These are phyloP conservation scores for Anadara kagoshimensis DNA, from an alignment of 1,140 invertebrate genomes.

Conservation along the genomic window DNA sequence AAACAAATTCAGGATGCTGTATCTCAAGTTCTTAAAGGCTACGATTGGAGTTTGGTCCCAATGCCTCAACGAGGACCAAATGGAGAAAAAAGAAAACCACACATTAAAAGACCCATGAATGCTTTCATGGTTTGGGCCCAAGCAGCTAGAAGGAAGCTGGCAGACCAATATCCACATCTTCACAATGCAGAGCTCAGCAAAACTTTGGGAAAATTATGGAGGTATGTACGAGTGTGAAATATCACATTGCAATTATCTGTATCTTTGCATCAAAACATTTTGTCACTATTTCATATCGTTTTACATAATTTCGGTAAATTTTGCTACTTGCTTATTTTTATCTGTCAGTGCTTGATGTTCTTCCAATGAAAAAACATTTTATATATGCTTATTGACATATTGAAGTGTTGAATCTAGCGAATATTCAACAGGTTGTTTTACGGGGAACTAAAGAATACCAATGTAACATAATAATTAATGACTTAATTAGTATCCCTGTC, in stretches of 20 bases:
- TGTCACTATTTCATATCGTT: background rate
- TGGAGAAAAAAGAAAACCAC: slow-evolving; percentile 69
- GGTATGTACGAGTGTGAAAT: slow-evolving; percentile 52
- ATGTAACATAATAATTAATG: too few relatives aligned
- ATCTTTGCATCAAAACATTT: background rate
- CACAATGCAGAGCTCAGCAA: slow-evolving; percentile 99
- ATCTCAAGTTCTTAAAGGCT: slow-evolving; percentile 78
- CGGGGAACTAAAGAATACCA: too few relatives aligned
- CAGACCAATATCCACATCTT: slow-evolving; percentile 99
- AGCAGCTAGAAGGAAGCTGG: slow-evolving; percentile 97
- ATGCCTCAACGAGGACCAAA: slow-evolving; percentile 77
- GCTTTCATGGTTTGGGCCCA: slow-evolving; percentile 75
- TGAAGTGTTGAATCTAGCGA: too few relatives aligned
- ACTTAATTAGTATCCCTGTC: too few relatives aligned
- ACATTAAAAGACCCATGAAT: slow-evolving; percentile 74
- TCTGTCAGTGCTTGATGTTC: too few relatives aligned
- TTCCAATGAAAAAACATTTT: too few relatives aligned
- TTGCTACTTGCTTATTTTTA: too few relatives aligned
- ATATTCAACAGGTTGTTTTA: too few relatives aligned
- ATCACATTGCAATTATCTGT: background rate
- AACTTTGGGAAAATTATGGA: slow-evolving; percentile 87
- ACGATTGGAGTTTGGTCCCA: slow-evolving; percentile 89
- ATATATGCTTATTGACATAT: too few relatives aligned
- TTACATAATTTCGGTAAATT: too few relatives aligned
- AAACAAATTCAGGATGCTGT: slow-evolving; percentile 73